Percentiles rank a stretch among this genome's conserved stretches.
phyloP scores from a whole-genome alignment of 2,797 vertebrate genomes.

The Danio albolineatus region DNA sequence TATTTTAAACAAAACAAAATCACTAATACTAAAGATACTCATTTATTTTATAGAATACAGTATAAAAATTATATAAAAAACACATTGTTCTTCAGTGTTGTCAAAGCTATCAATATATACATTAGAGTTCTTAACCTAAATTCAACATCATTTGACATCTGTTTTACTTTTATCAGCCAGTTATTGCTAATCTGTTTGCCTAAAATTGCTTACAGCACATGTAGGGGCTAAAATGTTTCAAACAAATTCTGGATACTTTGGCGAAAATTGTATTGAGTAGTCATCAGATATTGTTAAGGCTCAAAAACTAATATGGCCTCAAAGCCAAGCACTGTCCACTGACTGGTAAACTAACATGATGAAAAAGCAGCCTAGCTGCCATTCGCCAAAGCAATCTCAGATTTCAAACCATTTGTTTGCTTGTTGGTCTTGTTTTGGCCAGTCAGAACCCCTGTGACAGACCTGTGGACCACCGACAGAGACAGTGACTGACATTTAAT shows the following conservation, averaged over 20 bases:
- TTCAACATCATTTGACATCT: too few relatives aligned
- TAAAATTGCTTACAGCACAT: conserved; percentile 23
- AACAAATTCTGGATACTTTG: conserved; percentile 59
- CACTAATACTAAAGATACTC: too few relatives aligned
- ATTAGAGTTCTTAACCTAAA: too few relatives aligned
- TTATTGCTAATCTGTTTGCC: background rate
- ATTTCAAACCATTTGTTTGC: conserved; percentile 47
- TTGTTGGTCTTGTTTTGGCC: conserved; percentile 29
- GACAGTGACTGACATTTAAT: conserved; percentile 49
- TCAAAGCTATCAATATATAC: too few relatives aligned
- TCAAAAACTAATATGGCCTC: background rate
- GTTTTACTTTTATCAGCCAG: background rate
- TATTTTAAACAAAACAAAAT: too few relatives aligned
- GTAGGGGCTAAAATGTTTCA: background rate
- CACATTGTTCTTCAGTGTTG: too few relatives aligned
- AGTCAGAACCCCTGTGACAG: conserved; percentile 58
- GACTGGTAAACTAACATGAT: background rate
- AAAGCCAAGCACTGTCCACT: background rate
- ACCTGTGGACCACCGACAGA: conserved; percentile 43
- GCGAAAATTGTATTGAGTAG: conserved; percentile 46
- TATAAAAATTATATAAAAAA: too few relatives aligned
- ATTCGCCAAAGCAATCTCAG: conserved; percentile 63
- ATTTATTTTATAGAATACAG: too few relatives aligned
- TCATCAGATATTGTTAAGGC: background rate
- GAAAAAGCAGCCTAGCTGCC: background rate